Conservation (phyloP, 2,797 vertebrate genomes). For the Nothura maculosa region DNA sequence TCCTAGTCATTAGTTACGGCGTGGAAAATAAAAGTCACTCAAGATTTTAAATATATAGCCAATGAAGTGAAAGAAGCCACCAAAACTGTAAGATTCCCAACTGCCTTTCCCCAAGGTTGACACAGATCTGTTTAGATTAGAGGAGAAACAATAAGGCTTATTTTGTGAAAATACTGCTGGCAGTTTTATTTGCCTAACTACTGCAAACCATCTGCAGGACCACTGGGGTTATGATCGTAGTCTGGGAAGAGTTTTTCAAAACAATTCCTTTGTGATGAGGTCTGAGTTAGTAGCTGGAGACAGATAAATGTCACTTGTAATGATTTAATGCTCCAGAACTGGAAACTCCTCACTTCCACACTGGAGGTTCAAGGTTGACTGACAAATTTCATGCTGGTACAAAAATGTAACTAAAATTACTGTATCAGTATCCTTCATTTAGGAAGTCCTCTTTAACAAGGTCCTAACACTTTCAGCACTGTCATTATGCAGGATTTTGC, state of each 20-base stretch:
- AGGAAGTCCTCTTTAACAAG: not conserved
- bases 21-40: not conserved
- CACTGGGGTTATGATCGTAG: not conserved
- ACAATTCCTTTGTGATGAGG: conserved; percentile 37
- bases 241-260: conserved; percentile 32
- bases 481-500: not conserved
- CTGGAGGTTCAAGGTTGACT: not conserved
- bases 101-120: not conserved
- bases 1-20: not conserved
- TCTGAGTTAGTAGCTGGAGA: not conserved
- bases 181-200: not conserved
- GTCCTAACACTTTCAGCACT: not conserved
- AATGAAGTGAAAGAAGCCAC: not conserved
- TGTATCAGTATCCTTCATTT: not conserved
- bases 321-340: not conserved
- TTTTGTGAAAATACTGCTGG: not conserved
- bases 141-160: not conserved
- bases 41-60: not conserved
- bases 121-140: not conserved
- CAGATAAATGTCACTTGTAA: not conserved
- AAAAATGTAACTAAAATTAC: not conserved
- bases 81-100: not conserved
- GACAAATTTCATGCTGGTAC: not conserved
- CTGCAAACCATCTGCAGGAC: not conserved
- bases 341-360: not conserved